Evolutionary conservation across 2,113 vertebrate genomes (phyloP), one percentile per base, ranked within the genome.

Genomic region (Pomatorhinus ruficollis): DNA sequence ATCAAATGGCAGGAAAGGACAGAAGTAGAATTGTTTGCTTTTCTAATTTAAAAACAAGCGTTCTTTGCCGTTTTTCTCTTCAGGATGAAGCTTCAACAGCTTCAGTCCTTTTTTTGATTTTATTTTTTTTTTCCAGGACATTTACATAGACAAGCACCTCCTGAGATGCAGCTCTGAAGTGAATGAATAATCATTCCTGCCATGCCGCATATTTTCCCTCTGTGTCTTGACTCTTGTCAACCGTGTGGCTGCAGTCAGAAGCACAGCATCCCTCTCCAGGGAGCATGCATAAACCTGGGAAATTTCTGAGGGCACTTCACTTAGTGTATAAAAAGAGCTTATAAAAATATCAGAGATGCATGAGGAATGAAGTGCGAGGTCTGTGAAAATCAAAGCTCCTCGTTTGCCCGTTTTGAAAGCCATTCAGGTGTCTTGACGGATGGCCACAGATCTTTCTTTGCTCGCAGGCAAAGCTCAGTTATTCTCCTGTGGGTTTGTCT

Each of bases 251-350:
- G 72, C 53, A 40, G 85, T 83, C 87, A 78, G 94, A 61, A 74
- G 80, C 57, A n/a, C 64, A 30, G 92, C 56, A 42, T 66, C 86
- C 5, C 72, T 87, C 96, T 70, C 83, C 70, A 52, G 70, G 83
- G 86, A 87, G 30, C 7, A 2, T 20, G 49, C 69, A 68, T 52
- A 87, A 93, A 86, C 86, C 71, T 49, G 81, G 92, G 21, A 61
- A 79, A 83, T 95, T 86, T 92, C 83, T 76, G 44, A 75, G 86
- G 93, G 75, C 94, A 61, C 86, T 92, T 94, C 64, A 79, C 71
- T 72, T 35, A 53, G 44, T 15, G 65, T 50, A n/a, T 53, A 40
- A 89, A 94, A 86, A 68, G 71, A 74, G 65, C 81, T 94, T 91
- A 94, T 68, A 65, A 88, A 96, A 91, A 87, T 88, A 85, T 45